Evolutionary conservation across 2,113 vertebrate species (phyloP).

Genomic region (Sinocyclocheilus anshuiensis): DNA sequence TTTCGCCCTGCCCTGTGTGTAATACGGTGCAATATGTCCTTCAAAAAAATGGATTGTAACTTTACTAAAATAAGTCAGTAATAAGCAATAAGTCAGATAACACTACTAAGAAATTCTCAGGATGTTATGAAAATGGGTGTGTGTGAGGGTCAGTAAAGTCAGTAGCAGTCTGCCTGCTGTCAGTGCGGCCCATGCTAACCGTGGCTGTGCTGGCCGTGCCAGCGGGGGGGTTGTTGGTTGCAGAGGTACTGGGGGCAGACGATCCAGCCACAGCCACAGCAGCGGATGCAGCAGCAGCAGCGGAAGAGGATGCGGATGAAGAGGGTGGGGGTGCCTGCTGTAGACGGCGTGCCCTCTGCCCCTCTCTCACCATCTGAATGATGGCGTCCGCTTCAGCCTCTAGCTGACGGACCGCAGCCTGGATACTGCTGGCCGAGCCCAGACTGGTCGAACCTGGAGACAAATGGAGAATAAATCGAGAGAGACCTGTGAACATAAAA

Average conservation of each 20-base stretch:
- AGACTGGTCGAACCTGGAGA: constrained; percentile 84
- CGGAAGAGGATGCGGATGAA: constrained; percentile 65
- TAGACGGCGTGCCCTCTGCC: constrained; percentile 92
- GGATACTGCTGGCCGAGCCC: constrained; percentile 95
- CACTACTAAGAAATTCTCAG: neutral
- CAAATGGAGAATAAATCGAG: neutral
- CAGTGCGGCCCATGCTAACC: constrained; percentile 90
- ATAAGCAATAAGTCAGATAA: neutral
- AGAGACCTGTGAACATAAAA: too few species aligned
- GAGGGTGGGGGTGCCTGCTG: constrained; percentile 82
- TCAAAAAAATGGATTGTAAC: neutral
- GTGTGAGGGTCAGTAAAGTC: constrained; percentile 48
- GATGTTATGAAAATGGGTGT: constrained; percentile 1
- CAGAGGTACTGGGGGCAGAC: constrained; percentile 60
- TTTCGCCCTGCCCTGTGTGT: neutral
- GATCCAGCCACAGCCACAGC: constrained; percentile 59
- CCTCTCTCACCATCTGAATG: constrained; percentile 99
- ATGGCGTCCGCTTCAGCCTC: constrained; percentile 97
- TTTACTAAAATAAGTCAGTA: neutral
- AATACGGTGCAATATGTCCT: neutral
- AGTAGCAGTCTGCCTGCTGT: constrained; percentile 69
- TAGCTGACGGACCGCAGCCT: constrained; percentile 95
- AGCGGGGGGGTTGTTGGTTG: constrained; percentile 71
- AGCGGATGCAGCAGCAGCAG: constrained; percentile 65
- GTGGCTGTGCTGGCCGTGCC: constrained; percentile 81